Base-by-base conservation (phyloP, 2,797 vertebrate species). In the Columba guinea region DNA sequence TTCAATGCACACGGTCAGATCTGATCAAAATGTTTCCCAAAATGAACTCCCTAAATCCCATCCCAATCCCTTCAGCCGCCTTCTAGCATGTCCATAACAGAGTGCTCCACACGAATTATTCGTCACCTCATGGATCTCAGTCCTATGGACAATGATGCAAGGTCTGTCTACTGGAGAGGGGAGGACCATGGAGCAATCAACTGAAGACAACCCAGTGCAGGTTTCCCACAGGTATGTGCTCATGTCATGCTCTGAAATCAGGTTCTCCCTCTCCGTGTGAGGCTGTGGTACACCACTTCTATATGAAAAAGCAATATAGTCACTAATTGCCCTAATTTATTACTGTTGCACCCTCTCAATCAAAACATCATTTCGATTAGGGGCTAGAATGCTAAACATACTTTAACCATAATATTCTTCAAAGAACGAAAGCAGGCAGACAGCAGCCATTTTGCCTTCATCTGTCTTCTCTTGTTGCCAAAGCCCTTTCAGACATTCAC, bases 401-500 rank as follows among this genome's bases (percentile, higher is more conserved):
- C 67, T 91, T 84, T 90, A 89, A 86, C 77, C 91, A 87, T 60
- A 90, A 74, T 12, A 76, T 56, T 55, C 64, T 63, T 77, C 64
- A 52, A 91, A 84, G 83, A 70, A 73, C 1, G 23, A 86, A 76
- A 93, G 60, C 74, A 84, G 30, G 70, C 65, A 79, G 89, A 76
- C 85, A 91, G 83, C 30, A 96, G 67, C 59, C 89, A 91, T 86
- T 94, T 87, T 67, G 59, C 94, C 48, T 84, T 94, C 91, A 93
- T 96, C 86, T 48, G 83, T 97, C 91, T 95, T 64, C 63, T 62
- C 67, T 73, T 64, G 80, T 70, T 88, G 80, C 89, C 81, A 90
- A 84, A 94, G 77, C 39, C 67, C 67, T 93, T 84, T 88, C 91
- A 77, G 58, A 76, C 3, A 12, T 78, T 84, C 14, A 37, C 49